Evolutionary conservation across 2,113 vertebrate species (phyloP), one percentile per base, ranked within the genome.

Genomic region (Tamias sibiricus): DNA sequence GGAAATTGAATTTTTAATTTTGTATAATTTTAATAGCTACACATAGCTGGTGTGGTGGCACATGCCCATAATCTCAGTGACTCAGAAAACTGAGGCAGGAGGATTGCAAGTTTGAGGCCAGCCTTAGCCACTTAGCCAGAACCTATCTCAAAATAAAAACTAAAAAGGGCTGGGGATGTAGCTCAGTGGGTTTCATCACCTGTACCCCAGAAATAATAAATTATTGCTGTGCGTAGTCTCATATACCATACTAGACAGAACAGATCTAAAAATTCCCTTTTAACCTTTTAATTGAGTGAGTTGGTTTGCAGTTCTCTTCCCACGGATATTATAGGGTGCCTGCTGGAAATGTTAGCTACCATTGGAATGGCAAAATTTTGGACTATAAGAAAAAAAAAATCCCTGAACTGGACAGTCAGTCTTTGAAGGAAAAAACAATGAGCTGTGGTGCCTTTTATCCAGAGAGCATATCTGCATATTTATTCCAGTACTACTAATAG

Each of bases 221-320:
- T 57, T 57, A 57, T 35, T 77, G 62, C 30, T 22, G 44, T 22
- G n/a, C 86, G 14, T 68, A 87, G 37, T 37, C n/a, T 37, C 30
- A 74, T 89, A n/a, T 30, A 47, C 69, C 62, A 16, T 57, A 30
- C 35, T 72, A 19, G 64, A 95, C 44, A 69, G n/a, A 95, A 4
- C 19, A 85, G 52, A 24, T 87, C 94, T 94, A 72, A 42, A 93
- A 84, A 71, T 52, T 68, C 92, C 28, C 64, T 91, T 95, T 95
- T 95, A 95, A 85, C 47, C 40, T 75, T 89, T 91, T 66, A 75
- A 44, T 76, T 95, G 40, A 77, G 8, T 66, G 37, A 87, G 16
- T 44, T 85, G 92, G 57, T 83, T 77, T 94, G 49, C 40, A 42
- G 84, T 93, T 95, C 35, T 95, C 57, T 64, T 91, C 80, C 32